Percentiles rank a stretch among this genome's conserved stretches.
Evolutionary conservation across 35 echinoderm and acorn worm genomes (phyloP).

Genomic region (Ophioderma brevispina): DNA sequence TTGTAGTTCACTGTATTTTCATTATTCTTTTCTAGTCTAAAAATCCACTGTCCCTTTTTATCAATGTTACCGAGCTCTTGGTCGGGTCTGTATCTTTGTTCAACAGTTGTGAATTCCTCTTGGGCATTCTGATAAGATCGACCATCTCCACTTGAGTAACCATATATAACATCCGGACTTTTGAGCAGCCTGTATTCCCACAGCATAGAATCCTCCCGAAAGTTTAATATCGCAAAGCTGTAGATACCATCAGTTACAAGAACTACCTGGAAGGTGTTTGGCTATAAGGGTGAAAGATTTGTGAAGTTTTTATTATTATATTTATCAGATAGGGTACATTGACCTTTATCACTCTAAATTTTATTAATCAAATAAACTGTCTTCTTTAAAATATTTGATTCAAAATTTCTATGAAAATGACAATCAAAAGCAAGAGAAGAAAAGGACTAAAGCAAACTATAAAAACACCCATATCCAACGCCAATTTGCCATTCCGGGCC

Average conservation of each 20-base stretch:
- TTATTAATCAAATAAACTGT: background rate
- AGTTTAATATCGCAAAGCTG: slow-evolving; percentile 8
- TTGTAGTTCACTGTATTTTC: slow-evolving; percentile 7
- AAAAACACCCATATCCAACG: too few relatives aligned
- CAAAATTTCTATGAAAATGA: background rate
- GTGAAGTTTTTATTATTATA: too few relatives aligned
- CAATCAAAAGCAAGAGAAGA: background rate
- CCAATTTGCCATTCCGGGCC: too few relatives aligned
- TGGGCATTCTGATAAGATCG: background rate
- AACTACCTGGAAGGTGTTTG: slow-evolving; percentile 21
- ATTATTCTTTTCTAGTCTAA: background rate
- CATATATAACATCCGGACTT: background rate
- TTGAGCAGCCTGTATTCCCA: background rate
- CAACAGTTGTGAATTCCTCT: background rate
- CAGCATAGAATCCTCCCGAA: background rate
- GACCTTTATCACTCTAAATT: too few relatives aligned
- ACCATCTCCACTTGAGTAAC: background rate
- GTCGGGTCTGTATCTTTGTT: slow-evolving; percentile 26
- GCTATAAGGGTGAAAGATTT: background rate
- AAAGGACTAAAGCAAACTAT: too few relatives aligned
- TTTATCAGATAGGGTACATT: too few relatives aligned
- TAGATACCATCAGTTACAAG: slow-evolving; percentile 12
- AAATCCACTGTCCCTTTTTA: slow-evolving; percentile 14
- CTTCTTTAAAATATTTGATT: background rate
- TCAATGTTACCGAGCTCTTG: background rate